These are phyloP conservation scores for Centruroides vittatus DNA, from an alignment of 1,140 invertebrate species.

Conservation along the genomic window DNA sequence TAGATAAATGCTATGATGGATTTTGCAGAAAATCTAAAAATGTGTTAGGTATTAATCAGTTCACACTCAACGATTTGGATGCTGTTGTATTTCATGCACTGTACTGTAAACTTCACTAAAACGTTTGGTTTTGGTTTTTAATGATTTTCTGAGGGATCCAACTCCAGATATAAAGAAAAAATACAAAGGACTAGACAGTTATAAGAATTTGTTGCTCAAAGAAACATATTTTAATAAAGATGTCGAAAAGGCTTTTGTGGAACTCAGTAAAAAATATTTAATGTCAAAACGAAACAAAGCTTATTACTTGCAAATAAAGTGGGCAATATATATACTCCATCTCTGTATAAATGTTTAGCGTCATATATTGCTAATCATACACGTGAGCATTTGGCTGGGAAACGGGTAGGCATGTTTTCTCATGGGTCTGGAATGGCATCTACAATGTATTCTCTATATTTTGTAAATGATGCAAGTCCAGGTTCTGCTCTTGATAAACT, in stretches of 20 bases:
- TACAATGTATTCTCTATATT: constrained; percentile 80
- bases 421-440: constrained; percentile 98
- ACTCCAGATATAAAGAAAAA: too few relatives aligned
- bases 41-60: too few relatives aligned
- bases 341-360: constrained; percentile 81
- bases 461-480: constrained; percentile 44
- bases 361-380: constrained; percentile 59
- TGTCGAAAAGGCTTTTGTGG: constrained; percentile 72
- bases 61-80: constrained; percentile 52
- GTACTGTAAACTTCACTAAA: constrained; percentile 94
- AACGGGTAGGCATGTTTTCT: constrained; percentile 79
- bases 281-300: constrained; percentile 72
- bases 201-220: constrained; percentile 51
- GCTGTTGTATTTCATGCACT: constrained; percentile 89
- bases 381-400: constrained; percentile 51
- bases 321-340: constrained; percentile 98
- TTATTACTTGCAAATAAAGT: constrained; percentile 74
- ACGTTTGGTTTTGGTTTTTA: constrained; percentile 80
- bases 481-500: constrained; percentile 43
- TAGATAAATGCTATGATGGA: constrained; percentile 82
- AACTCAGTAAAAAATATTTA: constrained; percentile 53
- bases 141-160: constrained; percentile 48
- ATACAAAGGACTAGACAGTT: too few relatives aligned
- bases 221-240: constrained; percentile 83
- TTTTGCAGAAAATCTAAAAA: constrained; percentile 51